A percentile compares a stretch with the other conserved stretches of the same genome.
These are phyloP conservation scores for Rhinoderma darwinii DNA, from an alignment of 2,113 vertebrate species.

Conservation along the genomic window DNA sequence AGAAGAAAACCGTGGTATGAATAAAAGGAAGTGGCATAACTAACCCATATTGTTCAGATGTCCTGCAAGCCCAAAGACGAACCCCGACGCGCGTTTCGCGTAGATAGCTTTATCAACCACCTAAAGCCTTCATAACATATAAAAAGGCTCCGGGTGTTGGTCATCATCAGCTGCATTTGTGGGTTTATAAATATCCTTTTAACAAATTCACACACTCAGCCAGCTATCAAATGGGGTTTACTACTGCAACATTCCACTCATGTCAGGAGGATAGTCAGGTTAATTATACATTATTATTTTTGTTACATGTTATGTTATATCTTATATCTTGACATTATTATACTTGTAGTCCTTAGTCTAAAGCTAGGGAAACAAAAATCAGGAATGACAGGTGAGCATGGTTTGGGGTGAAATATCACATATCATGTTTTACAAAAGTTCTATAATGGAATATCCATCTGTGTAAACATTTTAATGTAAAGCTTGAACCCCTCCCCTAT, in stretches of 20 bases:
- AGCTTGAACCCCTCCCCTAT: neutral
- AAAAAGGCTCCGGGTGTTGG: neutral
- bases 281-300: constrained; percentile 12
- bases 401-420: too few relatives aligned
- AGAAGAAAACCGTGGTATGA: too few relatives aligned
- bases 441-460: neutral
- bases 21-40: too few relatives aligned
- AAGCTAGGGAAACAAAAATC: neutral
- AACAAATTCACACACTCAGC: neutral
- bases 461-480: neutral
- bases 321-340: neutral
- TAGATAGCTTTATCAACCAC: too few relatives aligned
- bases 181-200: neutral
- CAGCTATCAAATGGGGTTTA: neutral
- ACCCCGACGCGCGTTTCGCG: too few relatives aligned
- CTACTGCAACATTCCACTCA: neutral
- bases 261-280: too few relatives aligned
- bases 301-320: constrained; percentile 1
- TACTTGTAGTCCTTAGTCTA: neutral
- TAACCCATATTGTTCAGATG: too few relatives aligned
- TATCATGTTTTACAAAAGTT: neutral
- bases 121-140: neutral
- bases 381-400: neutral
- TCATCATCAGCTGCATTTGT: too few relatives aligned
- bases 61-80: too few relatives aligned